Base-by-base conservation (phyloP, 2,797 vertebrate species). In the Balearica regulorum region DNA sequence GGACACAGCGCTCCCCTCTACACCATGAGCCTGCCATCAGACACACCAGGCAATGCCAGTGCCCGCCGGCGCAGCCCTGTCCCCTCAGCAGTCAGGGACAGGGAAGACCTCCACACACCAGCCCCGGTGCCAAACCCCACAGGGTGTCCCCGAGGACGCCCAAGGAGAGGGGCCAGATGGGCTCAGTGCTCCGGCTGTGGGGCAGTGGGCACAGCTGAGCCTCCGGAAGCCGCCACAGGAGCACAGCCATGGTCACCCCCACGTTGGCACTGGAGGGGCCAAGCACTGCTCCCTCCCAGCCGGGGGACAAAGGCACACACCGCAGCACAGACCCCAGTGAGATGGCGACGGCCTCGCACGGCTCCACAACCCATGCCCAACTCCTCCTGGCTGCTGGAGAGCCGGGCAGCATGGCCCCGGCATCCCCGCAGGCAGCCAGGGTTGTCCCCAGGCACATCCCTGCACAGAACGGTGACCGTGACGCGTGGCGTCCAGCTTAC, bases 341-440 rank as follows among this genome's bases (percentile, higher is more conserved):
- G 70, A 58, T 3, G 0, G 1, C 58, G 43, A 51, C 10, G 9
- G 33, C 83, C 58, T 79, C 1, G 0, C 51, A 12, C 12, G 5
- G 54, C 73, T 71, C 44, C 83, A 51, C 46, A 76, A 31, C 39
- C 39, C 24, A 14, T 5, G 9, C 41, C 49, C 3, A 19, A 10
- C 53, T 39, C 17, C 49, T 37, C 39, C 29, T 0, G 0, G 54
- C 37, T 61, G 28, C 66, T 29, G 21, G 21, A 81, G 24, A 39
- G 26, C 16, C 0, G 1, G 20, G 53, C 49, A 65, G 20, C 1
- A 0, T 0, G 3, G 64, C 55, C 60, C 14, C 2, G 3, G 77
- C 49, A 13, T 10, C 58, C 41, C 62, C 1, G 0, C 13, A 13
- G 51, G 28, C 73, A 83, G 73, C 65, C 82, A 46, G 89, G 22